These are phyloP conservation scores for Gymnocephalus cernua DNA, from an alignment of 2,113 vertebrate species.

Conservation along the genomic window DNA sequence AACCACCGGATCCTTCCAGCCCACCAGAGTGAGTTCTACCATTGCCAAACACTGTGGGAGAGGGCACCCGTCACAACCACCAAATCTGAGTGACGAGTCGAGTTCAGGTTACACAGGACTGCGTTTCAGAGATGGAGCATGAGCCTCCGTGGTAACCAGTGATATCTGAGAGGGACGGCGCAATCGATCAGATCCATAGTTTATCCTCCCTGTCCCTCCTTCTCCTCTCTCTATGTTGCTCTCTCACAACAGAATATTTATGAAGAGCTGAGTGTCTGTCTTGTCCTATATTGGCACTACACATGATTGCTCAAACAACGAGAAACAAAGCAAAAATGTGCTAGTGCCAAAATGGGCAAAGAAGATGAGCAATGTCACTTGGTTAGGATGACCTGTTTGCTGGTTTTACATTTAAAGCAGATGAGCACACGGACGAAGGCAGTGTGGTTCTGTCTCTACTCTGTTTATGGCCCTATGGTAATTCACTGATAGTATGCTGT, in stretches of 20 bases:
- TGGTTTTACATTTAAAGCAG: not conserved
- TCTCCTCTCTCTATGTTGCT: not conserved
- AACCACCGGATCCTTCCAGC: slow-evolving; percentile 98
- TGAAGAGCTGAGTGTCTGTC: slow-evolving; percentile 72
- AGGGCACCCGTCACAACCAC: slow-evolving; percentile 57
- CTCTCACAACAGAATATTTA: not conserved
- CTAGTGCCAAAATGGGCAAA: slow-evolving; percentile 99
- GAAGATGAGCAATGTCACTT: slow-evolving; percentile 58
- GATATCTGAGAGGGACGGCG: slow-evolving; percentile 55
- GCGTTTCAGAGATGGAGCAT: slow-evolving; percentile 39
- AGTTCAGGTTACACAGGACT: slow-evolving; percentile 63
- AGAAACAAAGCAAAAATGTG: slow-evolving; percentile 99
- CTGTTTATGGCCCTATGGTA: slow-evolving; percentile 99
- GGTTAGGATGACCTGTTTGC: not conserved
- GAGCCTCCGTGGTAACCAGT: slow-evolving; percentile 59
- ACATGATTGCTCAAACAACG: slow-evolving; percentile 96
- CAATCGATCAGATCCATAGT: slow-evolving; percentile 59
- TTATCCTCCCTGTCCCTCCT: not conserved
- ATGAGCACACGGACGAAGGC: not conserved
- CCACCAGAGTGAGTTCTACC: slow-evolving; percentile 99
- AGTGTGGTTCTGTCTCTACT: slow-evolving; percentile 96
- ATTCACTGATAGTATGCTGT: slow-evolving; percentile 98
- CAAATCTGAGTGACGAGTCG: slow-evolving; percentile 26
- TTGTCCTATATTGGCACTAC: slow-evolving; percentile 99
- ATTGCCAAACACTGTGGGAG: slow-evolving; percentile 96